These are phyloP conservation scores for Maccullochella peelii DNA, from an alignment of 2,113 vertebrate species.

Conservation along the genomic window DNA sequence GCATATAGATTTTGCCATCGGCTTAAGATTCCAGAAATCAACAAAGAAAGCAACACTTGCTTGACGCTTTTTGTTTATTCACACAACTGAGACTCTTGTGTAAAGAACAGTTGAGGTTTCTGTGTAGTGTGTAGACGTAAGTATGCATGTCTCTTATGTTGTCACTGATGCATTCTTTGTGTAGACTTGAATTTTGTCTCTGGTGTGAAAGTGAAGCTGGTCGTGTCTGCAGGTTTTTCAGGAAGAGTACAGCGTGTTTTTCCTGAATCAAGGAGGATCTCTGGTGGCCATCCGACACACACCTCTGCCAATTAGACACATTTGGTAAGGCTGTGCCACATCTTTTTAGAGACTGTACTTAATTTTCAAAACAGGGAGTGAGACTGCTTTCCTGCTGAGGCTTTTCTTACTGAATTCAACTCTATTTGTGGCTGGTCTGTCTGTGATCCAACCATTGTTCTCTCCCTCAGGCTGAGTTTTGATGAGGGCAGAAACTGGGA, in stretches of 20 bases:
- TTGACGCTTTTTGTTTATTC: constrained; percentile 43
- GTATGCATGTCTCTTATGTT: constrained; percentile 9
- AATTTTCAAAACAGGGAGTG: constrained; percentile 54
- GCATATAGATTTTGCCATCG: constrained; percentile 30
- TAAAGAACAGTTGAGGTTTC: constrained; percentile 31
- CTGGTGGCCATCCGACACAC: constrained; percentile 95
- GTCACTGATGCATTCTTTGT: constrained; percentile 8
- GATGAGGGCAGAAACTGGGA: constrained; percentile 95
- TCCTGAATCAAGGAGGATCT: constrained; percentile 94
- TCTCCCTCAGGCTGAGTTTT: constrained; percentile 91
- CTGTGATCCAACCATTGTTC: constrained; percentile 63
- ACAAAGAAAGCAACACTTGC: constrained; percentile 24
- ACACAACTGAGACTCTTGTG: constrained; percentile 33
- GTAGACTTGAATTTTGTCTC: constrained; percentile 5
- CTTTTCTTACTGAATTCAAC: constrained; percentile 41
- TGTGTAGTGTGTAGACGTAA: constrained; percentile 6
- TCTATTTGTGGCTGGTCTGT: constrained; percentile 62
- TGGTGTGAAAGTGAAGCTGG: constrained; percentile 28
- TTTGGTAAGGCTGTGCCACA: constrained; percentile 85
- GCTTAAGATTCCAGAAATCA: constrained; percentile 35
- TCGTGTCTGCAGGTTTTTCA: constrained; percentile 89
- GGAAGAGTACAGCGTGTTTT: constrained; percentile 94
- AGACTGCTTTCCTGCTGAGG: constrained; percentile 40
- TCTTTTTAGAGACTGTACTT: constrained; percentile 53
- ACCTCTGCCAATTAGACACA: constrained; percentile 92